Evolutionary conservation across 2,797 vertebrate genomes (phyloP).

Genomic region (Numenius phaeopus): DNA sequence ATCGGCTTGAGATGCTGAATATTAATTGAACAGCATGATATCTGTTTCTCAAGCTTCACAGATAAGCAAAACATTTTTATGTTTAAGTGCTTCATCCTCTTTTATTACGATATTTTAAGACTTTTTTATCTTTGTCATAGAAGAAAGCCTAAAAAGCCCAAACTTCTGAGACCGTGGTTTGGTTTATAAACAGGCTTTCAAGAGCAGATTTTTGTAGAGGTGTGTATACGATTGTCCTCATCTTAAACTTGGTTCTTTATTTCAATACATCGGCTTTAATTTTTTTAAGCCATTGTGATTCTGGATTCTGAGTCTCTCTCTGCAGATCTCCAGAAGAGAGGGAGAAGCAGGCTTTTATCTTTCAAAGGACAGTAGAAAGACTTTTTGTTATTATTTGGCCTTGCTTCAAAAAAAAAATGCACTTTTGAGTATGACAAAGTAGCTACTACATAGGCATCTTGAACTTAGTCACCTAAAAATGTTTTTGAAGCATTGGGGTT

Average conservation of each 20-base stretch:
- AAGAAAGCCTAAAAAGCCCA: neutral
- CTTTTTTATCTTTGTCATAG: neutral
- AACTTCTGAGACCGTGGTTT: neutral
- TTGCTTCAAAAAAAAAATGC: neutral
- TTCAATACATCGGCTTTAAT: neutral
- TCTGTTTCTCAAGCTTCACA: neutral
- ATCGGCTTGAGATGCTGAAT: neutral
- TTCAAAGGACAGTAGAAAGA: conserved; percentile 10
- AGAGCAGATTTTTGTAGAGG: neutral
- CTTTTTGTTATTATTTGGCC: conserved; percentile 1
- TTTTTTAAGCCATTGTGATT: neutral
- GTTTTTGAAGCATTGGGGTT: neutral
- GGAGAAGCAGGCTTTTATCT: neutral
- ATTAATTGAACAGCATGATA: neutral
- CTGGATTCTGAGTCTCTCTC: neutral
- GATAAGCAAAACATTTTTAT: neutral
- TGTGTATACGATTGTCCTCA: neutral
- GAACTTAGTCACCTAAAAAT: neutral
- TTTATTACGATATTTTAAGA: neutral
- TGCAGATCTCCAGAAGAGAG: neutral
- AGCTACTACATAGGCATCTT: neutral
- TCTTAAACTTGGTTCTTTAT: neutral
- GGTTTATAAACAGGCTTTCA: neutral
- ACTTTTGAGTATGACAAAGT: neutral
- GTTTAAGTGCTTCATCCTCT: neutral